Conservation (phyloP, 2,888 invertebrate species). For the Augochlorella aurata region DNA sequence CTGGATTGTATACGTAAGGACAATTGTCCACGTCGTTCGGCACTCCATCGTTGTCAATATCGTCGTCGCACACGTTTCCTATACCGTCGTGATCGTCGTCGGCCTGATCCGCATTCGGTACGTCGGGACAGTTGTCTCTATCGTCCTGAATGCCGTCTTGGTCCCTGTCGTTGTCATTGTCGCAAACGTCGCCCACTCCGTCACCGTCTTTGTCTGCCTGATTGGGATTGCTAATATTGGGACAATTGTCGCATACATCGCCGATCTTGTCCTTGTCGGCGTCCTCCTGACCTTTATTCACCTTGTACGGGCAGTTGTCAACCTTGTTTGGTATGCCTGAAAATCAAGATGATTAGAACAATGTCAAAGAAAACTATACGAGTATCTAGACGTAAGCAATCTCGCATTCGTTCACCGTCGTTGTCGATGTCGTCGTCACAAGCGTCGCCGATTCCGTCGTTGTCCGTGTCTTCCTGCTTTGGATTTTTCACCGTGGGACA, state of each 20-base stretch:
- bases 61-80: conserved; percentile 83
- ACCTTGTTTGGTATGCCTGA: conserved; percentile 83
- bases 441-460: conserved; percentile 92
- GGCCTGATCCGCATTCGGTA: conserved; percentile 93
- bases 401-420: conserved; percentile 72
- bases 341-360: not conserved
- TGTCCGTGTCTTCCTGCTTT: conserved; percentile 92
- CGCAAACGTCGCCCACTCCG: conserved; percentile 81
- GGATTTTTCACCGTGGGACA: conserved; percentile 91
- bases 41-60: conserved; percentile 93
- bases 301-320: conserved; percentile 89
- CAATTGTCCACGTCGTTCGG: conserved; percentile 92
- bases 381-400: not conserved
- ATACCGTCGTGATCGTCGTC: conserved; percentile 92
- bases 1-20: conserved; percentile 88
- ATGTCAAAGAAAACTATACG: too few relatives aligned
- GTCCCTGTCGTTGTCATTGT: conserved; percentile 75
- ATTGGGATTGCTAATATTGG: conserved; percentile 83
- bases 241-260: conserved; percentile 93
- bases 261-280: conserved; percentile 92
- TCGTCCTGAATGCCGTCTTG: conserved; percentile 89
- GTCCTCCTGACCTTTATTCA: conserved; percentile 92
- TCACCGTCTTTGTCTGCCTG: conserved; percentile 90
- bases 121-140: conserved; percentile 93
- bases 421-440: conserved; percentile 85